phyloP scores from a whole-genome alignment of 64 coral and sea anemone species.

The Montipora foliosa region DNA sequence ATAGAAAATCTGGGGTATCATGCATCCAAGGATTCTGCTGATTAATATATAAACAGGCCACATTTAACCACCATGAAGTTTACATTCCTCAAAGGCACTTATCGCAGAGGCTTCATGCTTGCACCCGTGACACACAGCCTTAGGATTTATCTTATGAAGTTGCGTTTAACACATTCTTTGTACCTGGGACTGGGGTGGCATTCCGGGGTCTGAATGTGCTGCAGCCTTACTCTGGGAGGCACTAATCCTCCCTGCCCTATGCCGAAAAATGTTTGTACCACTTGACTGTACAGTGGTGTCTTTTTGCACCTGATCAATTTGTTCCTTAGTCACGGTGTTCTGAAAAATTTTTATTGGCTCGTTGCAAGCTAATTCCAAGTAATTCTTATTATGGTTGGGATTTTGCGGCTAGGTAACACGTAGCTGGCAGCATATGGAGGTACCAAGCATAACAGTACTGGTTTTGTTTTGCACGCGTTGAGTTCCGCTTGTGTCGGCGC shows the following conservation, averaged over 20 bases:
- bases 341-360: conserved; percentile 60
- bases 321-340: conserved; percentile 41
- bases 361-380: conserved; percentile 30
- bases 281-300: conserved; percentile 50
- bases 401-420: not conserved
- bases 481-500: too few species aligned
- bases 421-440: too few species aligned
- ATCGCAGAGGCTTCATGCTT: conserved; percentile 39
- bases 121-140: conserved; percentile 32
- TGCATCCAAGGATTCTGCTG: conserved; percentile 45
- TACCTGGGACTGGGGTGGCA: not conserved
- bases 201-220: not conserved
- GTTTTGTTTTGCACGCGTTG: too few species aligned
- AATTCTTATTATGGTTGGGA: conserved; percentile 21
- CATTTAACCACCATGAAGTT: conserved; percentile 68
- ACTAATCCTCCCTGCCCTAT: conserved; percentile 20
- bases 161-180: not conserved
- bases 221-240: conserved; percentile 16
- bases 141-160: not conserved
- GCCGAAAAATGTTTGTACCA: conserved; percentile 1
- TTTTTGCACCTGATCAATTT: conserved; percentile 66
- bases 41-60: conserved; percentile 59
- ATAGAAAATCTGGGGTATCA: conserved; percentile 71
- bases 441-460: too few species aligned
- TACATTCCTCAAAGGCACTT: conserved; percentile 11